A percentile compares a stretch with the other conserved stretches of the same genome.
phyloP scores from a whole-genome alignment of 2,113 vertebrate species.

The Peromyscus polionotus region DNA sequence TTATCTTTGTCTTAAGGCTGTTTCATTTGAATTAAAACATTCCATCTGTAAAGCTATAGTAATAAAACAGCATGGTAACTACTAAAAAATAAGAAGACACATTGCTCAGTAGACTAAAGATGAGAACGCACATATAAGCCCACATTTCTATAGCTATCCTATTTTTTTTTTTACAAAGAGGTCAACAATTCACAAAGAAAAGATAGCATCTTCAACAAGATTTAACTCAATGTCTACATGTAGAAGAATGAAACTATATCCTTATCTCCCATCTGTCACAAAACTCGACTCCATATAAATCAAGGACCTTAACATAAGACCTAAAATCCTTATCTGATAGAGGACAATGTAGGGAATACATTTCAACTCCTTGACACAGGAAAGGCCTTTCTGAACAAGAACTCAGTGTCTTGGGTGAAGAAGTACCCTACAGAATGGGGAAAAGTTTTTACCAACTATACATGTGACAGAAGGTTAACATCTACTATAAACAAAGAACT shows the following conservation, averaged over 20 bases:
- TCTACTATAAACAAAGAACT: background rate
- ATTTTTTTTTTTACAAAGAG: background rate
- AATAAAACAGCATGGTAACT: background rate
- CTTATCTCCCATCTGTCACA: background rate
- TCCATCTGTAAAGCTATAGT: background rate
- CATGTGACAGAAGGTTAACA: background rate
- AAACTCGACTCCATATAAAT: background rate
- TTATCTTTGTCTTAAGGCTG: background rate
- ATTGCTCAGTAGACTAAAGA: background rate
- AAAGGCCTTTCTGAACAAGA: background rate
- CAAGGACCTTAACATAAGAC: background rate
- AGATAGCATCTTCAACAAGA: background rate
- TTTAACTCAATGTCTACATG: background rate
- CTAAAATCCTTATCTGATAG: background rate
- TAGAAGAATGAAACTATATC: background rate
- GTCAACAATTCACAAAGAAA: background rate
- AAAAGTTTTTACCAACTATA: background rate
- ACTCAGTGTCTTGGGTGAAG: background rate
- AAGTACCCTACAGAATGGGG: background rate
- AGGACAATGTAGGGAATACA: background rate
- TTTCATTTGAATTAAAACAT: background rate
- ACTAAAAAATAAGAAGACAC: background rate
- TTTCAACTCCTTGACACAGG: background rate
- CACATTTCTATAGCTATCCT: background rate
- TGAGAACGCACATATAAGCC: background rate